A percentile compares a stretch with the other conserved stretches of the same genome.
Evolutionary conservation across 2,888 invertebrate species (phyloP).

Genomic region (Macrophya alboannulata): DNA sequence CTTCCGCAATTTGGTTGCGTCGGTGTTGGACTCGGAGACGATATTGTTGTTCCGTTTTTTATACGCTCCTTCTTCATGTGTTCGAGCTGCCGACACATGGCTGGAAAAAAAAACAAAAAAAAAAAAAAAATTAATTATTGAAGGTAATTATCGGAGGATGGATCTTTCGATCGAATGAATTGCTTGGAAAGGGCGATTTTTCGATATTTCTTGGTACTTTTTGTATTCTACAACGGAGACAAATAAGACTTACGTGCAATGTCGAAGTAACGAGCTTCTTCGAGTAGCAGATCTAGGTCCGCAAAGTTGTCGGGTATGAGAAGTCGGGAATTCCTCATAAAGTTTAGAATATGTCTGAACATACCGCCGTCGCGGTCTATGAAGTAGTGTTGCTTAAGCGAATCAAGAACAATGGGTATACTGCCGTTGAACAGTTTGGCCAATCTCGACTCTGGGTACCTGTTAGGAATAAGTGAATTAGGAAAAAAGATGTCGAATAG

Average conservation of each 20-base stretch:
- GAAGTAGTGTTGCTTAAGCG: conserved; percentile 98
- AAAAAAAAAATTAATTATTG: conserved; percentile 48
- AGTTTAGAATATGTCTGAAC: conserved; percentile 99
- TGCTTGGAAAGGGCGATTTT: not conserved
- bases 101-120: conserved; percentile 80
- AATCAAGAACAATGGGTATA: conserved; percentile 97
- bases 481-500: not conserved
- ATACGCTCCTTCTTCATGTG: conserved; percentile 87
- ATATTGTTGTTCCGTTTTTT: conserved; percentile 81
- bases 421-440: conserved; percentile 97
- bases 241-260: conserved; percentile 87
- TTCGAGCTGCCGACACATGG: conserved; percentile 88
- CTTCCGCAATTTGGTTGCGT: conserved; percentile 64
- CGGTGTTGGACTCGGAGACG: conserved; percentile 59
- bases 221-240: not conserved
- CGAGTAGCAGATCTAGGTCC: conserved; percentile 92
- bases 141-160: not conserved
- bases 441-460: conserved; percentile 95
- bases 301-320: conserved; percentile 93
- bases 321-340: conserved; percentile 94
- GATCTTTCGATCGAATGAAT: not conserved
- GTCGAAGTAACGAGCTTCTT: conserved; percentile 96
- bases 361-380: conserved; percentile 99
- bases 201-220: not conserved
- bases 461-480: conserved; percentile 79